phyloP scores from a whole-genome alignment of 2,888 invertebrate genomes.

The Tineola bisselliella region DNA sequence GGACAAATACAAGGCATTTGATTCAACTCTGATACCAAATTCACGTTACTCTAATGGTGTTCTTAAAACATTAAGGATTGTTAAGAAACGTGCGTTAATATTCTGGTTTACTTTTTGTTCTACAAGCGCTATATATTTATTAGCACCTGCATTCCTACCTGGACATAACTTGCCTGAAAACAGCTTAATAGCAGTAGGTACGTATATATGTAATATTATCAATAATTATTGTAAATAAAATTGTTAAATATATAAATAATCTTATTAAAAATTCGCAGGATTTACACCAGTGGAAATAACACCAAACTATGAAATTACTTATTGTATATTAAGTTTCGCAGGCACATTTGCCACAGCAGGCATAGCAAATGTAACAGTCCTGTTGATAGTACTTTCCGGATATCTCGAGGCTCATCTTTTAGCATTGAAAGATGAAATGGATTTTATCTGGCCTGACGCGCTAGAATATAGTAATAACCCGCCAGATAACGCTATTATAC shows the following conservation, averaged over 20 bases:
- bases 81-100: constrained; percentile 19
- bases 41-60: constrained; percentile 23
- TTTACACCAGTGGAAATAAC: not conserved
- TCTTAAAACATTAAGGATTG: constrained; percentile 17
- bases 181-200: constrained; percentile 10
- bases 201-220: too few relatives aligned
- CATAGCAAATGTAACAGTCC: constrained; percentile 14
- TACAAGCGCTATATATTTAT: constrained; percentile 17
- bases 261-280: not conserved
- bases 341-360: constrained; percentile 11
- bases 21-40: constrained; percentile 19
- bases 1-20: constrained; percentile 22
- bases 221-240: too few relatives aligned
- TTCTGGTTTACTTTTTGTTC: constrained; percentile 19
- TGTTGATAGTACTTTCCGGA: constrained; percentile 19
- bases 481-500: constrained; percentile 7
- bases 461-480: not conserved
- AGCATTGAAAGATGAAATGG: constrained; percentile 15
- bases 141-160: constrained; percentile 18
- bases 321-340: not conserved
- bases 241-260: too few relatives aligned
- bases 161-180: constrained; percentile 15
- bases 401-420: constrained; percentile 21
- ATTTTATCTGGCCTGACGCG: constrained; percentile 5
- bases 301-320: constrained; percentile 14